A percentile compares a stretch with the other conserved stretches of the same genome.
Evolutionary conservation across 2,888 invertebrate genomes (phyloP).

Genomic region (Agriopis leucophaearia): DNA sequence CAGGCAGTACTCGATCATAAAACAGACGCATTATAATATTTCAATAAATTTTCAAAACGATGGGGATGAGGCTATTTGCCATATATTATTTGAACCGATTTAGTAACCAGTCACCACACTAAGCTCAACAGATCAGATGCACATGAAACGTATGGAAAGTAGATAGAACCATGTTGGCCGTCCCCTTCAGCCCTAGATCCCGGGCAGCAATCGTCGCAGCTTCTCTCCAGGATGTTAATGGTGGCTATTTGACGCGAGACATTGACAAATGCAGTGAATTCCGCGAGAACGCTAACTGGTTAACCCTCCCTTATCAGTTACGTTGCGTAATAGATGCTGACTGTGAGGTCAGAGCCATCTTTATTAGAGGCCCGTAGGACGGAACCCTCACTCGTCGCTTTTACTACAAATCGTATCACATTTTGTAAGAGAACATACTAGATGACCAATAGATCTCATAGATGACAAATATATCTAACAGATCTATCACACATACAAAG

Average conservation of each 20-base stretch:
- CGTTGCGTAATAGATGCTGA: constrained; percentile 46
- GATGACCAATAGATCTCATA: too few relatives aligned
- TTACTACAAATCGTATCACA: not conserved
- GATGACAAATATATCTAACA: not conserved
- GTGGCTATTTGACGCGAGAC: constrained; percentile 79
- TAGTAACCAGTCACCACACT: too few relatives aligned
- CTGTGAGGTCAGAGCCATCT: constrained; percentile 24
- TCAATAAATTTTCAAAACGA: too few relatives aligned
- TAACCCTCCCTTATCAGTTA: constrained; percentile 62
- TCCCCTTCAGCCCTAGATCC: constrained; percentile 39
- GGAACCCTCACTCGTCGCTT: not conserved
- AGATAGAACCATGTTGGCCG: too few relatives aligned
- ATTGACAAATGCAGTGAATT: constrained; percentile 75
- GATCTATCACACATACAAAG: not conserved
- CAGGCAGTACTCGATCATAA: too few relatives aligned
- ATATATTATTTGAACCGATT: too few relatives aligned
- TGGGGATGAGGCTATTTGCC: too few relatives aligned
- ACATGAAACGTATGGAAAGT: not conserved
- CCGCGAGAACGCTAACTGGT: constrained; percentile 66
- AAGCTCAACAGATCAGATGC: too few relatives aligned
- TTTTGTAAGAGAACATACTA: not conserved
- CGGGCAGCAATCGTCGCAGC: constrained; percentile 66
- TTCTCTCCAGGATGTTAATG: constrained; percentile 76
- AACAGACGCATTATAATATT: too few relatives aligned
- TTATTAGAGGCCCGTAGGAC: constrained; percentile 11